Percentiles rank a stretch among this genome's conserved stretches.
These are phyloP conservation scores for Eueremaeus valkanovi DNA, from an alignment of 2,888 invertebrate species.

Conservation along the genomic window DNA sequence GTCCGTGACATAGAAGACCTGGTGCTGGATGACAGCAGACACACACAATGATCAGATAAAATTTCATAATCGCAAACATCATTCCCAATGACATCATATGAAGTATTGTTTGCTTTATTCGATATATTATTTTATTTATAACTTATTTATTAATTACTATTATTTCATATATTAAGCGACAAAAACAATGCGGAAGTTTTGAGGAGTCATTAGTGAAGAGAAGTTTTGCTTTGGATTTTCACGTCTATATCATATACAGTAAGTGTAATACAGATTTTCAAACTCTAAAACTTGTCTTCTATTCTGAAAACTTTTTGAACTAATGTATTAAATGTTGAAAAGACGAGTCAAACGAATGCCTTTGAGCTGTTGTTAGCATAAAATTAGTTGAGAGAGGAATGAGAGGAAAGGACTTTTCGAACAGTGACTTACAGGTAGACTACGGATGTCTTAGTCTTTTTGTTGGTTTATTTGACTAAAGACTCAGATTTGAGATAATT, in stretches of 20 bases:
- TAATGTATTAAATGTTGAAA: neutral
- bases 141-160: neutral
- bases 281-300: too few species aligned
- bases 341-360: neutral
- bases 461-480: too few species aligned
- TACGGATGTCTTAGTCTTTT: too few species aligned
- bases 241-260: neutral
- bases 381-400: too few species aligned
- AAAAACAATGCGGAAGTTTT: constrained; percentile 11
- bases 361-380: neutral
- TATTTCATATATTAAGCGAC: neutral
- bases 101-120: neutral
- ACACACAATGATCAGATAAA: constrained; percentile 3
- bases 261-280: too few species aligned
- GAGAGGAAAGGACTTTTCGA: too few species aligned
- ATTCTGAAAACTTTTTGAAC: neutral
- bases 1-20: constrained; percentile 41
- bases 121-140: neutral
- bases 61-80: neutral
- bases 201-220: neutral
- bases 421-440: too few species aligned
- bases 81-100: neutral
- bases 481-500: too few species aligned
- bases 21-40: constrained; percentile 40
- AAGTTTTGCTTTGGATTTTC: neutral